Base-by-base conservation (phyloP, 2,797 vertebrate species). In the Poecilia wingei region DNA sequence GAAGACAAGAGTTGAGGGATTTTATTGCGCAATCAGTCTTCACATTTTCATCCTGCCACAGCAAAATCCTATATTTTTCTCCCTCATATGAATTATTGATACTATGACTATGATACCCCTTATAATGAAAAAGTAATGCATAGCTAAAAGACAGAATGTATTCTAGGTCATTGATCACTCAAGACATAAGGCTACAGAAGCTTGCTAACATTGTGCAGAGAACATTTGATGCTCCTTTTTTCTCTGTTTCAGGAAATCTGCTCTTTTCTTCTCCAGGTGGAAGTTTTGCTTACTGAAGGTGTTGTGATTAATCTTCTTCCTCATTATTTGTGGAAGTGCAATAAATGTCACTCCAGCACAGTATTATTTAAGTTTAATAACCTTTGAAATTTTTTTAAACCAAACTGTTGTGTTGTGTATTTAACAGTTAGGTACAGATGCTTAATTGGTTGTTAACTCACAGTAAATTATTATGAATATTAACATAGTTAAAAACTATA, bases 61-160 rank as follows among this genome's bases (percentile, higher is more conserved):
- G 88, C 70, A 91, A 84, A 87, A 89, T 84, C 75, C 82, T 87
- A 84, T 90, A 89, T 89, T 86, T 85, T 45, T 77, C 66, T 82
- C 76, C 28, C 33, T 84, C 4, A 13, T 25, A 77, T 94, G 55
- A 89, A 92, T 94, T 86, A 93, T 94, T 92, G 80, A 95, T 85
- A 76, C 49, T 28, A 51, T 87, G 86, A 84, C 80, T 84, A 87
- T 90, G 90, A 92, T 93, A 87, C 55, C 77, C 80, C 85, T 90
- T 87, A 69, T 84, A 83, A 92, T 93, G 72, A 93, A 94, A 91
- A 88, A 89, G 79, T 89, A 90, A 92, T 92, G 87, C 9, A 16
- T 53, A 9, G 51, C 79, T 74, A 46, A 76, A 84, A 82, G 64
- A 71, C 68, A 46, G 43, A 84, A 91, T 82, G 12, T 72, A 73